phyloP scores from a whole-genome alignment of 2,113 vertebrate genomes.

The Oreotrochilus melanogaster region DNA sequence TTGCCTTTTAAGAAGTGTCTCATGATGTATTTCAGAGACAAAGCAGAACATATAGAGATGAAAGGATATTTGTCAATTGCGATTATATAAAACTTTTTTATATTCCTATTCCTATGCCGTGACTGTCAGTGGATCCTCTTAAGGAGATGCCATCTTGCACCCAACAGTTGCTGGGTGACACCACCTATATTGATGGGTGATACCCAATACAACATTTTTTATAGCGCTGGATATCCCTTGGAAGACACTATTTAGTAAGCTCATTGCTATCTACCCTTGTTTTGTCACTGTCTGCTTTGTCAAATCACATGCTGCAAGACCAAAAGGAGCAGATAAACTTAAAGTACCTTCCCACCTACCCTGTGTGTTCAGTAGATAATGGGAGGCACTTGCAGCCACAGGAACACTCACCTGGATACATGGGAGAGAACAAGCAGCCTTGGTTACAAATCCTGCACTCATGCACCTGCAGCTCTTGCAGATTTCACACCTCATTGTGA shows the following conservation, averaged over 20 bases:
- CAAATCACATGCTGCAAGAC: background rate
- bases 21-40: background rate
- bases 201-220: background rate
- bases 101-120: background rate
- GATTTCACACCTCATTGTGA: conserved; percentile 53
- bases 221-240: background rate
- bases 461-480: background rate
- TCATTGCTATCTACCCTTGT: background rate
- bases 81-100: background rate
- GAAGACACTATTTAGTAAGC: background rate
- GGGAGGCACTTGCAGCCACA: background rate
- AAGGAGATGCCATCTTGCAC: background rate
- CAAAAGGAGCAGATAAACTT: background rate
- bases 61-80: background rate
- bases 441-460: background rate
- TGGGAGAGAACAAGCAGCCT: background rate
- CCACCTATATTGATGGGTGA: background rate
- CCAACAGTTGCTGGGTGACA: no score
- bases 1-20: background rate
- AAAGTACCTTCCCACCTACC: background rate
- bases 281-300: background rate
- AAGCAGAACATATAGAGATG: background rate
- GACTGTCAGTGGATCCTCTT: background rate
- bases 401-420: background rate
- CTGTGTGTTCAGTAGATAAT: background rate